Percentiles rank a stretch among this genome's conserved stretches.
Evolutionary conservation across 2,888 invertebrate genomes (phyloP).

Genomic region (Lasiommata megera): DNA sequence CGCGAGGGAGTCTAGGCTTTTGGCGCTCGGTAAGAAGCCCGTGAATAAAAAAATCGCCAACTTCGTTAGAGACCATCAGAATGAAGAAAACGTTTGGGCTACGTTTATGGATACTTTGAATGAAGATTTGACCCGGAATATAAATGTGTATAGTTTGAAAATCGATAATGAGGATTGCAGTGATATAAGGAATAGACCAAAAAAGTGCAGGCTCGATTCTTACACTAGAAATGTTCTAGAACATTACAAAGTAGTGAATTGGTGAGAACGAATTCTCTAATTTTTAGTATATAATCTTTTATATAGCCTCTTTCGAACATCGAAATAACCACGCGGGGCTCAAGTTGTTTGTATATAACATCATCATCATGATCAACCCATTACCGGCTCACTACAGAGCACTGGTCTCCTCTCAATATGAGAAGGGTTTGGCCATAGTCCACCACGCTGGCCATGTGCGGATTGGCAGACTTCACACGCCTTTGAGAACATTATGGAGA

Average conservation of each 20-base stretch:
- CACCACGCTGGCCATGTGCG: too few relatives aligned
- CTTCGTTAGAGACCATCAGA: slow-evolving; percentile 51
- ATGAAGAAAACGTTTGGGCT: slow-evolving; percentile 49
- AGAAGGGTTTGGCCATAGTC: too few relatives aligned
- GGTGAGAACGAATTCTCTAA: background rate
- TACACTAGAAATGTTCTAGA: slow-evolving; percentile 15
- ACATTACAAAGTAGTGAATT: slow-evolving; percentile 34
- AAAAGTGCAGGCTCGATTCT: background rate
- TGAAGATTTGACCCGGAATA: slow-evolving; percentile 63
- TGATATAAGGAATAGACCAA: slow-evolving; percentile 1
- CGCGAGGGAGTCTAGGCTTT: slow-evolving; percentile 56
- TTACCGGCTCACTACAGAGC: too few relatives aligned
- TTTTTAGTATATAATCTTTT: background rate
- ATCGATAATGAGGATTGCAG: slow-evolving; percentile 31
- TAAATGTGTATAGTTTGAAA: slow-evolving; percentile 56
- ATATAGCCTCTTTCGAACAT: too few relatives aligned
- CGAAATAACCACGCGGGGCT: too few relatives aligned
- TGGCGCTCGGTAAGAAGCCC: slow-evolving; percentile 58
- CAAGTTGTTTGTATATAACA: too few relatives aligned
- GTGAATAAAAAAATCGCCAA: slow-evolving; percentile 65
- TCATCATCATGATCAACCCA: too few relatives aligned
- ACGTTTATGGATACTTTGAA: slow-evolving; percentile 57
- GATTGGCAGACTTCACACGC: too few relatives aligned
- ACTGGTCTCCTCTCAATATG: too few relatives aligned
- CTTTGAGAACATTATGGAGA: too few relatives aligned